phyloP scores from a whole-genome alignment of 2,888 invertebrate species.

The Machimus atricapillus region DNA sequence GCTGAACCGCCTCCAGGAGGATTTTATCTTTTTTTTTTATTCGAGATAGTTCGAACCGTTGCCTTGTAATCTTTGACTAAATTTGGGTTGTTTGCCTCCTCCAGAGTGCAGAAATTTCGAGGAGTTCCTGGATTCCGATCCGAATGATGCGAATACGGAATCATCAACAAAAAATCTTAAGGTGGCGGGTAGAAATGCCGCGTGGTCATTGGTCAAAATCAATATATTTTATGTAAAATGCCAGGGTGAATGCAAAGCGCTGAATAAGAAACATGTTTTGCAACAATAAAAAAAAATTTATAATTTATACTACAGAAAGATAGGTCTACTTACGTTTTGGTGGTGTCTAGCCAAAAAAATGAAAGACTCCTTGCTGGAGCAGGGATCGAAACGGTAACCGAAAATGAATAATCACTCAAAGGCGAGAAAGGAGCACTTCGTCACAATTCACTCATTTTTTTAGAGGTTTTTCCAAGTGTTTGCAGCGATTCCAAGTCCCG shows the following conservation, averaged over 20 bases:
- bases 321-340: neutral
- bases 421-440: neutral
- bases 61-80: neutral
- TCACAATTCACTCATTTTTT: slow-evolving; percentile 26
- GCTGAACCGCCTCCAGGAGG: neutral
- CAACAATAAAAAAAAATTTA: neutral
- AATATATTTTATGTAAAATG: slow-evolving; percentile 14
- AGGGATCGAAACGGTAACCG: neutral
- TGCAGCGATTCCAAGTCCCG: neutral
- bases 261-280: neutral
- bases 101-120: neutral
- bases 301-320: neutral
- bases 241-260: neutral
- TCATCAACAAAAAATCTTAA: neutral
- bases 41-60: neutral
- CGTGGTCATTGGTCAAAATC: slow-evolving; percentile 20
- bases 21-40: neutral
- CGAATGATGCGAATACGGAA: neutral
- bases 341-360: neutral
- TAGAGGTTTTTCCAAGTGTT: neutral
- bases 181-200: neutral
- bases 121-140: neutral
- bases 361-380: neutral
- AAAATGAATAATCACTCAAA: slow-evolving; percentile 5
- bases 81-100: neutral